Base-by-base conservation (phyloP, 2,797 vertebrate species). In the Xerus rutilus region DNA sequence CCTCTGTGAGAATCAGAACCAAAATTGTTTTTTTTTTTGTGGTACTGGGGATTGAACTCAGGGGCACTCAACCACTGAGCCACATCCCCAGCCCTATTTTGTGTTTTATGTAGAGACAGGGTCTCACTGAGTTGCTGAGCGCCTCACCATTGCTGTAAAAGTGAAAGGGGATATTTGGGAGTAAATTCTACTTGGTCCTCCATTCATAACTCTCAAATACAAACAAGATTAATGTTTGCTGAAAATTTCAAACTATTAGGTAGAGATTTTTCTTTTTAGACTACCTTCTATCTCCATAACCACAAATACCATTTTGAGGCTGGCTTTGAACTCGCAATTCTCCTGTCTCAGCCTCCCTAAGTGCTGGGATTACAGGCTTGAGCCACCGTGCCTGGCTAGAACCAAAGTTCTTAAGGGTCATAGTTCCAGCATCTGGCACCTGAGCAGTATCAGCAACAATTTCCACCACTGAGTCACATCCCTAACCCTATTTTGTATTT, bases 181-280 rank as follows among this genome's bases (percentile, higher is more conserved):
- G 28, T 14, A 76, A 87, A 95, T 2, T 91, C 5, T 32, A 39
- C 77, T 47, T 85, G 20, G 62, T 89, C 70, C 47, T 72, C 20
- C 10, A 69, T 23, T 35, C 21, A 18, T n/a, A 89, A 84, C 65
- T 49, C 39, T 54, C 11, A 92, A 73, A 91, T 76, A 35, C n/a
- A 96, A 52, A 82, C 15, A 85, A 82, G 57, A 69, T 15, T 5
- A 73, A 82, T 45, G 10, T 57, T 90, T 72, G 70, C 14, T 76
- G 47, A 94, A 64, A 72, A 43, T 91, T 94, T 94, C 49, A 47
- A 92, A 91, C 32, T 74, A 30, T 8, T 70, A n/a, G 13, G 9
- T 35, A 81, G 18, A 77, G 35, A 70, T 62, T 82, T 85, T 85
- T n/a, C n/a, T 20, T 69, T 93, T 86, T 77, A 52, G 59, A 52